These are phyloP conservation scores for Drosophila parvula DNA, from an alignment of 1,140 invertebrate species.

Conservation along the genomic window DNA sequence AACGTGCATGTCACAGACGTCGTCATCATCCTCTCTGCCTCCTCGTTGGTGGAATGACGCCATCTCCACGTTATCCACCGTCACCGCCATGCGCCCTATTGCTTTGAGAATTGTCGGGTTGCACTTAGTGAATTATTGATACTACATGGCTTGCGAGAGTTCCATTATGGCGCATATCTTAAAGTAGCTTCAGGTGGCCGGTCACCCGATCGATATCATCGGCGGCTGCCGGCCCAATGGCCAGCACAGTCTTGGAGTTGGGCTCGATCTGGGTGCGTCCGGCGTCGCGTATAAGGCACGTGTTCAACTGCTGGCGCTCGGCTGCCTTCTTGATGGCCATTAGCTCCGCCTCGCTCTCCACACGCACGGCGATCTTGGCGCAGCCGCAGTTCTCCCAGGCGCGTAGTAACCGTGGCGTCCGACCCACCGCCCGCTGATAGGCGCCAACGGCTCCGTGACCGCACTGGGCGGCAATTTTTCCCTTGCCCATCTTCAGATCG, in stretches of 20 bases:
- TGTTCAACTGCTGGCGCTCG: conserved; percentile 88
- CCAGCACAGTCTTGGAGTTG: conserved; percentile 94
- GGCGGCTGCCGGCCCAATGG: conserved; percentile 93
- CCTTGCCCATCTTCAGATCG: conserved; percentile 97
- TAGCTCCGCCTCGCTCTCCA: conserved; percentile 88
- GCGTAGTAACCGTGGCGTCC: conserved; percentile 87
- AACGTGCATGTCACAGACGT: conserved; percentile 64
- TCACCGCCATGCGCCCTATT: conserved; percentile 46
- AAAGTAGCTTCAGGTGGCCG: conserved; percentile 94
- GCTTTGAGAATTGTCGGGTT: conserved; percentile 56
- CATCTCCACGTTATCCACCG: conserved; percentile 13
- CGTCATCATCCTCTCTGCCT: conserved; percentile 7
- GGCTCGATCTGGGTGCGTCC: conserved; percentile 94
- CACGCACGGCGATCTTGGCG: conserved; percentile 92
- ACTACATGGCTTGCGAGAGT: conserved; percentile 29
- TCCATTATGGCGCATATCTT: conserved; percentile 58
- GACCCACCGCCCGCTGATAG: conserved; percentile 88
- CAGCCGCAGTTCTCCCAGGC: conserved; percentile 92
- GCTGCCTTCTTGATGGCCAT: conserved; percentile 88
- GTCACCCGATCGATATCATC: conserved; percentile 92
- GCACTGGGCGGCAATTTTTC: conserved; percentile 97
- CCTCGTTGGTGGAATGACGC: conserved; percentile 11
- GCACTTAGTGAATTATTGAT: conserved; percentile 32
- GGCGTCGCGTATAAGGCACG: conserved; percentile 92
- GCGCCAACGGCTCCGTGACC: conserved; percentile 94